These are phyloP conservation scores for Pipistrellus pygmaeus DNA, from an alignment of 2,797 vertebrate species.

Conservation along the genomic window DNA sequence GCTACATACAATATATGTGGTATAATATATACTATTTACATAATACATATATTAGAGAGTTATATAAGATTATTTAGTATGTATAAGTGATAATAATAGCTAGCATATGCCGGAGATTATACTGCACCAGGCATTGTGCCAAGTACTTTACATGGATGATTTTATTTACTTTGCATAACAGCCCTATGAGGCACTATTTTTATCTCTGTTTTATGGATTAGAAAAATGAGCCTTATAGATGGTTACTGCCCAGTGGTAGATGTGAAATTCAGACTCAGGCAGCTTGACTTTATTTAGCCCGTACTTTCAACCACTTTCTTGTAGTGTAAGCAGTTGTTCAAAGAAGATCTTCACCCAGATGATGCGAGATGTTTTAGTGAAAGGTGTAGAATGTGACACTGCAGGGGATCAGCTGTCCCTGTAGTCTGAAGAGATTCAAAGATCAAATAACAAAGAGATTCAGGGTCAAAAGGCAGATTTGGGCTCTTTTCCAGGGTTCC, in stretches of 20 bases:
- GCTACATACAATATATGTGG: neutral
- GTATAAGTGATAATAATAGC: neutral
- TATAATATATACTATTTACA: neutral
- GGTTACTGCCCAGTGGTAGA: neutral
- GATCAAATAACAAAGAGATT: neutral
- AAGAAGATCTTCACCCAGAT: neutral
- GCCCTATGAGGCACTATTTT: neutral
- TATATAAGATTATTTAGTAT: neutral
- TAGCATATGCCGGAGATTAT: neutral
- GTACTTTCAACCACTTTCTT: conserved; percentile 32
- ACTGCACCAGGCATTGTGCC: neutral
- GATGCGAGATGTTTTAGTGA: neutral
- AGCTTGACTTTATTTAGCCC: neutral
- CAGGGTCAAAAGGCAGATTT: neutral
- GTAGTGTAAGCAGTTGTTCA: neutral
- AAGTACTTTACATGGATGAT: conserved; percentile 4
- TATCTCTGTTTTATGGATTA: conserved; percentile 22
- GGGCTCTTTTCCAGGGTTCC: neutral
- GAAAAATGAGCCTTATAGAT: conserved; percentile 30
- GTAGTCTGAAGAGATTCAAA: neutral
- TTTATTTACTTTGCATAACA: conserved; percentile 58
- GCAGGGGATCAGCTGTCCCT: neutral
- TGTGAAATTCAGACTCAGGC: neutral
- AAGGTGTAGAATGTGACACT: neutral
- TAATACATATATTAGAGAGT: neutral